Conservation (phyloP, 2,113 vertebrate genomes). For the Callaeas wilsoni region DNA sequence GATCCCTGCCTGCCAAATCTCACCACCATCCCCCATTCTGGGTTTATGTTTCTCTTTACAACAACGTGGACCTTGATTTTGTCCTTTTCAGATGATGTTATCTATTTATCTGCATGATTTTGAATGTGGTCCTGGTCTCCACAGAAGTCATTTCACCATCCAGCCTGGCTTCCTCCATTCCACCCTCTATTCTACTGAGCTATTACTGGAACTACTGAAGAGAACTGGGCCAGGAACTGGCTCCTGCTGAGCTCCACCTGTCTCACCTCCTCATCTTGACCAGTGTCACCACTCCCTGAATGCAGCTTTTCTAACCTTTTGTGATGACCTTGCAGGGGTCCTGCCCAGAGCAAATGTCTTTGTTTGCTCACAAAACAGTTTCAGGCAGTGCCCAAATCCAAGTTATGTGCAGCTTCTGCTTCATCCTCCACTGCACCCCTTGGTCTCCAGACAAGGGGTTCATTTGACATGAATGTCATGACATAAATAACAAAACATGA, state of each 20-base stretch:
- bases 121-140: background rate
- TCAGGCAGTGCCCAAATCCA: background rate
- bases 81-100: background rate
- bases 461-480: background rate
- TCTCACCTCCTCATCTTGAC: background rate
- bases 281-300: background rate
- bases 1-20: background rate
- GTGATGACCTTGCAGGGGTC: background rate
- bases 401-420: background rate
- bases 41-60: background rate
- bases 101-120: background rate
- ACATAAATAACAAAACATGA: background rate
- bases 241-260: background rate
- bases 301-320: background rate
- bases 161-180: background rate
- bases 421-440: background rate
- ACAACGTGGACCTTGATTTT: fast-evolving
- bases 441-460: background rate
- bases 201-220: background rate
- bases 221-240: background rate
- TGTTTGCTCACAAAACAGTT: background rate
- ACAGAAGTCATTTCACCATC: background rate
- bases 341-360: background rate
- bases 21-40: background rate
- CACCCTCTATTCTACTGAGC: background rate